Conservation (phyloP, 2,888 invertebrate genomes). For the Gerris lacustris region DNA sequence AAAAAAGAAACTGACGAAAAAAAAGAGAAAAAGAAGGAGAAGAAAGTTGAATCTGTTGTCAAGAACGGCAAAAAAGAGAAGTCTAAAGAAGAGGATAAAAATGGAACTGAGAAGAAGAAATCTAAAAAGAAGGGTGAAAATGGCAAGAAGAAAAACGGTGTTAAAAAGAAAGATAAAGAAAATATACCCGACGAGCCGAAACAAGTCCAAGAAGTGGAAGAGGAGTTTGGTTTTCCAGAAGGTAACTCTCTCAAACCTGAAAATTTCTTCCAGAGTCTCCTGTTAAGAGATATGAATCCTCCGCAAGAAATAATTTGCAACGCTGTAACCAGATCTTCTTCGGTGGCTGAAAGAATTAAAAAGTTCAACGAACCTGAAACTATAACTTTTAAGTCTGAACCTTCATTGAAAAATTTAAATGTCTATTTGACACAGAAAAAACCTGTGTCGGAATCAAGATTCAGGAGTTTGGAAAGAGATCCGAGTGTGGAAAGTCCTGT, state of each 20-base stretch:
- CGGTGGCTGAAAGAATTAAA: constrained; percentile 55
- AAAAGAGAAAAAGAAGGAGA: constrained; percentile 36
- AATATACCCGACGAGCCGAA: constrained; percentile 19
- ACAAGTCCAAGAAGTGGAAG: constrained; percentile 1
- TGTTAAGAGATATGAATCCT: constrained; percentile 43
- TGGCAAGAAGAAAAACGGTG: constrained; percentile 29
- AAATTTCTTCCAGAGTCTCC: constrained; percentile 58
- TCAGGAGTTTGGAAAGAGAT: constrained; percentile 50
- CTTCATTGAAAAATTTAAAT: constrained; percentile 46
- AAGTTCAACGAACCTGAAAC: constrained; percentile 40
- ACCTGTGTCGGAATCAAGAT: constrained; percentile 60
- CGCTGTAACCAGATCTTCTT: constrained; percentile 41
- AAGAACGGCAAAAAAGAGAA: constrained; percentile 32
- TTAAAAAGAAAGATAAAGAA: constrained; percentile 31
- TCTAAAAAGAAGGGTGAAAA: constrained; percentile 32
- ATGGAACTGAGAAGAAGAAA: constrained; percentile 32
- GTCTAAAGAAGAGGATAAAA: constrained; percentile 28
- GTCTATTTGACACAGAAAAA: constrained; percentile 54
- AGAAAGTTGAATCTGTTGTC: constrained; percentile 19
- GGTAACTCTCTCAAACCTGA: constrained; percentile 39
- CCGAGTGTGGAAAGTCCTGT: constrained; percentile 45
- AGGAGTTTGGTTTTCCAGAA: constrained; percentile 5
- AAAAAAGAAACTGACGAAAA: constrained; percentile 20
- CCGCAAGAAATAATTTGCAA: constrained; percentile 36
- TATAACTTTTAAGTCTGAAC: constrained; percentile 39